A percentile compares a stretch with the other conserved stretches of the same genome.
Conservation (phyloP, 2,113 vertebrate species). For the Cryptomyrus ogoouensis region DNA sequence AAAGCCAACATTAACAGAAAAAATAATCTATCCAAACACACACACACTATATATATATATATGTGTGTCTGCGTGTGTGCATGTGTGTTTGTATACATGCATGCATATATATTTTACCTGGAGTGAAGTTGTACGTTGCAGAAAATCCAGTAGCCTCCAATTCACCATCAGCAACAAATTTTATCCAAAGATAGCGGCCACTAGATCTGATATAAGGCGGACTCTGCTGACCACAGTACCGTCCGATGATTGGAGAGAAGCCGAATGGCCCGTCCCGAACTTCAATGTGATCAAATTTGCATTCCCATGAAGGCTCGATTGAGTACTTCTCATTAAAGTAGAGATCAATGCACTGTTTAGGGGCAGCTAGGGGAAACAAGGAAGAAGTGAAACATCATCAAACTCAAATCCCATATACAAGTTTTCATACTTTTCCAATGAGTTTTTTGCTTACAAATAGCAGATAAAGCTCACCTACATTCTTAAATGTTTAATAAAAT, state of each 20-base stretch:
- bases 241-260: constrained; percentile 95
- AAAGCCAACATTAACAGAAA: not conserved
- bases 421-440: not conserved
- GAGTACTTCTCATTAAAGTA: constrained; percentile 97
- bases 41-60: not conserved
- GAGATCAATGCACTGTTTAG: constrained; percentile 95
- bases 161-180: constrained; percentile 97
- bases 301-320: constrained; percentile 97
- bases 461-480: not conserved
- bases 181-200: constrained; percentile 97
- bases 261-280: constrained; percentile 96
- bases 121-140: constrained; percentile 94
- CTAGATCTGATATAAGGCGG: constrained; percentile 95
- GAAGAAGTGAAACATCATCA: constrained; percentile 35
- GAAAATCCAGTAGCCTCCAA: constrained; percentile 95
- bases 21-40: not conserved
- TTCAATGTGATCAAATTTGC: constrained; percentile 99
- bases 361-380: constrained; percentile 69
- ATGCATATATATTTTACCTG: constrained; percentile 67
- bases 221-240: constrained; percentile 92
- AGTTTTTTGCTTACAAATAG: not conserved
- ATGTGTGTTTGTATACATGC: not conserved
- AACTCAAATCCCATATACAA: not conserved
- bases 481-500: not conserved
- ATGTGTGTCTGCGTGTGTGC: not conserved